Evolutionary conservation across 2,113 vertebrate genomes (phyloP).

Genomic region (Propithecus coquereli): DNA sequence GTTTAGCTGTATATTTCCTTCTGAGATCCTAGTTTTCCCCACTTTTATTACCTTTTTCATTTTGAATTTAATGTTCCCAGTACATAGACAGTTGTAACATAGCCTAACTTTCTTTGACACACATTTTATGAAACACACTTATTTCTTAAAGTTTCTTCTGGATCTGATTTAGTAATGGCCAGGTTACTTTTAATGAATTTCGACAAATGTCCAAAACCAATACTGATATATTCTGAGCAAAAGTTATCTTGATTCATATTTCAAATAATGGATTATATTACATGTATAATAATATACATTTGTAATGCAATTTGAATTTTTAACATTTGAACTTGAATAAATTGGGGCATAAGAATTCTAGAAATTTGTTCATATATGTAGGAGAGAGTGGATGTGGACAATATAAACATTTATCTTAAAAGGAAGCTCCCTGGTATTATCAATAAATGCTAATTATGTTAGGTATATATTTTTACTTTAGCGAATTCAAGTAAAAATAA

Average conservation of each 20-base stretch:
- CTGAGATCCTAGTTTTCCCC: background rate
- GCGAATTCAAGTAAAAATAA: slow-evolving; percentile 16
- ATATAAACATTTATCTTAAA: slow-evolving; percentile 6
- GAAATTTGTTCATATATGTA: background rate
- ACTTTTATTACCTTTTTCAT: background rate
- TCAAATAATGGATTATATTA: background rate
- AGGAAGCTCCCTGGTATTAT: background rate
- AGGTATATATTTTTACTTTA: background rate
- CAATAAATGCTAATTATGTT: background rate
- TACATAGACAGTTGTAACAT: background rate
- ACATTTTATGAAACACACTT: background rate
- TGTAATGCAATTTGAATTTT: background rate
- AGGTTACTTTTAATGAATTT: slow-evolving; percentile 10
- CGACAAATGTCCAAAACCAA: background rate
- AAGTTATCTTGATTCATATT: background rate
- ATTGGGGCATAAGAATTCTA: background rate
- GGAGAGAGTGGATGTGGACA: background rate
- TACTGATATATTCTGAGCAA: background rate
- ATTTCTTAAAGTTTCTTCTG: background rate
- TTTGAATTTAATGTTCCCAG: slow-evolving; percentile 1
- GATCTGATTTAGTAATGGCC: background rate
- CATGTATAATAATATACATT: background rate
- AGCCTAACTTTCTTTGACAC: background rate
- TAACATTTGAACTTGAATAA: slow-evolving; percentile 4
- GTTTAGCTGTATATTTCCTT: background rate